A percentile compares a stretch with the other conserved stretches of the same genome.
Conservation (phyloP, 2,797 vertebrate species). For the Microctenopoma steveboyesi region DNA sequence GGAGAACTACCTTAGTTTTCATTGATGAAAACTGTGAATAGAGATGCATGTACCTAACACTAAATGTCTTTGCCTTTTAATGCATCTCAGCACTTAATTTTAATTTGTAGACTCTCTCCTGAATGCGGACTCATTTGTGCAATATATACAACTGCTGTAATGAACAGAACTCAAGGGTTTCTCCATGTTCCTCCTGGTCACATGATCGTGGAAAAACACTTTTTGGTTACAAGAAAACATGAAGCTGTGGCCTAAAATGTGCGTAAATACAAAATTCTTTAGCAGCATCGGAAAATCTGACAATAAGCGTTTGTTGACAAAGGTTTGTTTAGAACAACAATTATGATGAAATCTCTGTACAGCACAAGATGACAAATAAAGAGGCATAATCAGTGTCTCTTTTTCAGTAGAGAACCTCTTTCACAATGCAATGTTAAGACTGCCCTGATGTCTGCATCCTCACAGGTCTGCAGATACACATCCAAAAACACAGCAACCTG, state of each 20-base stretch:
- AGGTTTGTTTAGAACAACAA: no score
- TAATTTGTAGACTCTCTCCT: slow-evolving; percentile 14
- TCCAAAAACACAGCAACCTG: no score
- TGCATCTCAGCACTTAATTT: slow-evolving; percentile 37
- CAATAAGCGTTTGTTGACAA: no score
- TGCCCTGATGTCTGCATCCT: no score
- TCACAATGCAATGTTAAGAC: no score
- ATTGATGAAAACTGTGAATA: slow-evolving; percentile 73
- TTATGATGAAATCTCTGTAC: no score
- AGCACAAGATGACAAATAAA: no score
- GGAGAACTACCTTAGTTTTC: slow-evolving; percentile 28
- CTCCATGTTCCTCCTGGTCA: slow-evolving; percentile 25
- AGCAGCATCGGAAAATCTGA: slow-evolving; percentile 3
- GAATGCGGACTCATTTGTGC: slow-evolving; percentile 41
- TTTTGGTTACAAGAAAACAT: slow-evolving; percentile 13
- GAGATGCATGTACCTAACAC: slow-evolving; percentile 69
- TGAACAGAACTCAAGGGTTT: slow-evolving; percentile 32
- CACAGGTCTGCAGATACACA: no score
- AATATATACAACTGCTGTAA: slow-evolving; percentile 56
- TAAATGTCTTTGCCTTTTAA: slow-evolving; percentile 49
- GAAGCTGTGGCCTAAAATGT: slow-evolving; percentile 22
- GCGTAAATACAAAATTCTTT: slow-evolving; percentile 23
- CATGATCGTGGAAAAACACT: slow-evolving; percentile 17
- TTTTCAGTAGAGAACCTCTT: no score
- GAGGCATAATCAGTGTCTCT: no score